Base-by-base conservation (phyloP, 2,797 vertebrate genomes). In the Melopsittacus undulatus region DNA sequence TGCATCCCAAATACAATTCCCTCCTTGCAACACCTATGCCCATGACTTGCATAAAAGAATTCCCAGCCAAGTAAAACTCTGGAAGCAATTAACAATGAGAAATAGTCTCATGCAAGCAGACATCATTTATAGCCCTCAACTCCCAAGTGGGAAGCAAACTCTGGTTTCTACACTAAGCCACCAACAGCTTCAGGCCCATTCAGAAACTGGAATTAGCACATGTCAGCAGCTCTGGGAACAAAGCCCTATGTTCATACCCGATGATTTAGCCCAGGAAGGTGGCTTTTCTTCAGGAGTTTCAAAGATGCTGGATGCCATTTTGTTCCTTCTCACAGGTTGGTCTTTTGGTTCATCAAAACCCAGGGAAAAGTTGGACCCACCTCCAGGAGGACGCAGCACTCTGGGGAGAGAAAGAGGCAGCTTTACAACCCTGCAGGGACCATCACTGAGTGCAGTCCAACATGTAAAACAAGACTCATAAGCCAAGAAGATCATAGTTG, bases 291-390 rank as follows among this genome's bases (percentile, higher is more conserved):
- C 99, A 24, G 99, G 98, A 91, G 99, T 98, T 68, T 98, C 99
- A 57, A 99, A 99, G 97, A 99, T 99, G 95, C 97, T 99, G 83
- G 99, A 99, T 89, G 99, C 99, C 98, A 99, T 99, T 95, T 99
- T 99, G 97, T 99, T 98, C 98, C 98, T 98, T 95, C 98, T 98
- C 78, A 96, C 90, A 0, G 99, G 98, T 34, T 98, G 98, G 7
- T 98, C 98, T 92, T 98, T 97, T 49, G 99, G 98, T 85, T 99
- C 98, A 3, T 99, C 99, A 76, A 98, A 97, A 81, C 99, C 99
- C 83, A 99, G 96, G 19, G 98, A 98, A 92, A 99, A 99, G 97
- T 99, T 99, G 96, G 99, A 99, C 23, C 98, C 99, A 1, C 99
- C 99, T 7, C 99, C 99, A 4, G 99, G 99, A 96, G 99, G 99